Evolutionary conservation across 2,888 invertebrate species (phyloP).

Genomic region (Lasiommata megera): DNA sequence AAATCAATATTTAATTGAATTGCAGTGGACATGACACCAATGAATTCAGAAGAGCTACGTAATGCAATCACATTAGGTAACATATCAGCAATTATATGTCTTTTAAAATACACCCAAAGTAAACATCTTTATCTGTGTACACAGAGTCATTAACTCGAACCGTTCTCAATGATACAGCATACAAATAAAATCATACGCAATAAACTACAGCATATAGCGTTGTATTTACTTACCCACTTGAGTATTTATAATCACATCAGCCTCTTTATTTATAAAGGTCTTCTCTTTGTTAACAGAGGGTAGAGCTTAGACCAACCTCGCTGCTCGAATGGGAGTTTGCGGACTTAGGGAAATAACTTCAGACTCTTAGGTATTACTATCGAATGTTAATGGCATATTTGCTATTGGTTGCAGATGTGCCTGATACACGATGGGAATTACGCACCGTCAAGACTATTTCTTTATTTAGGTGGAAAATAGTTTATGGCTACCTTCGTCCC

Average conservation of each 20-base stretch:
- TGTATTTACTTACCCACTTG: slow-evolving; percentile 5
- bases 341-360: too few relatives aligned
- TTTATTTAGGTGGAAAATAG: too few relatives aligned
- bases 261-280: too few relatives aligned
- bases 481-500: too few relatives aligned
- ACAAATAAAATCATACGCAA: slow-evolving; percentile 10
- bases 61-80: slow-evolving; percentile 26
- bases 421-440: too few relatives aligned
- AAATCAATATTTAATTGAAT: neutral
- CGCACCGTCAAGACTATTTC: too few relatives aligned
- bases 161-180: slow-evolving; percentile 44
- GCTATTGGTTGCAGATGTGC: too few relatives aligned
- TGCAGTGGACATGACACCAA: slow-evolving; percentile 10
- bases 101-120: slow-evolving; percentile 42
- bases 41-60: slow-evolving; percentile 25
- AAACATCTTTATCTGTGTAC: slow-evolving; percentile 61
- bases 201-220: neutral
- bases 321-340: too few relatives aligned
- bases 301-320: too few relatives aligned
- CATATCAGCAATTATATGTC: slow-evolving; percentile 37
- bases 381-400: too few relatives aligned
- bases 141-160: slow-evolving; percentile 55
- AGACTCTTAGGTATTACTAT: too few relatives aligned
- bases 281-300: too few relatives aligned
- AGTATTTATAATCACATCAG: neutral